phyloP scores from a whole-genome alignment of 2,888 invertebrate species.

The Nemotelus nigrinus region DNA sequence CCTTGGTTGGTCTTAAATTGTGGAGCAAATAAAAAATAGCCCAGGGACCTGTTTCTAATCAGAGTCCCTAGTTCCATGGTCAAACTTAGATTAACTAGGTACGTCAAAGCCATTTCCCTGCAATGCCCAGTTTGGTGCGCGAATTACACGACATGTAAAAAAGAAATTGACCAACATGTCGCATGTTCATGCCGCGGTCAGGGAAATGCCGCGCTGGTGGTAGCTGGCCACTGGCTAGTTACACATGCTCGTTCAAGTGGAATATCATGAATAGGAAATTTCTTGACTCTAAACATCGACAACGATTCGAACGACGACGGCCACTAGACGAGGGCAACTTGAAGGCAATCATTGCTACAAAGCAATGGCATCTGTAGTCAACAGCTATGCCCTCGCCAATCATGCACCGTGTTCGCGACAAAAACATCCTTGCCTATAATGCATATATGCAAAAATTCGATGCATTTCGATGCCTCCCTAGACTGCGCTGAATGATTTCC shows the following conservation, averaged over 20 bases:
- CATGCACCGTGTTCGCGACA: constrained; percentile 26
- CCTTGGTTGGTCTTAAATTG: too few species aligned
- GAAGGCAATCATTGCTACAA: not conserved
- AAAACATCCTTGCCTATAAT: constrained; percentile 26
- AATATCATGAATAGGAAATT: constrained; percentile 41
- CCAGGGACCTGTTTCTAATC: too few species aligned
- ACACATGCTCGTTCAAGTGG: not conserved
- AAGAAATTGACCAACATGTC: constrained; percentile 12
- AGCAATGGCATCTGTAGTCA: constrained; percentile 17
- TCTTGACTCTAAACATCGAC: constrained; percentile 5
- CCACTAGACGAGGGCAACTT: not conserved
- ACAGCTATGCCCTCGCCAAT: constrained; percentile 36
- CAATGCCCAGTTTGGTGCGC: not conserved
- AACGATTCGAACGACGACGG: constrained; percentile 13
- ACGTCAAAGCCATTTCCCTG: too few species aligned
- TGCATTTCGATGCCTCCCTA: constrained; percentile 3
- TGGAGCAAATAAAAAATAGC: too few species aligned
- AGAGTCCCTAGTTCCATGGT: too few species aligned
- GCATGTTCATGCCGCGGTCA: constrained; percentile 16
- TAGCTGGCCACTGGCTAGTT: constrained; percentile 25
- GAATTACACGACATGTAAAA: constrained; percentile 19
- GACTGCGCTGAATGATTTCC: not conserved
- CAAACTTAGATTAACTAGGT: too few species aligned
- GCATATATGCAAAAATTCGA: constrained; percentile 40
- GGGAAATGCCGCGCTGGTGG: constrained; percentile 16